Evolutionary conservation across 1,140 invertebrate species (phyloP), one percentile per base, ranked within the genome.

Genomic region (Drosophila sp.): DNA sequence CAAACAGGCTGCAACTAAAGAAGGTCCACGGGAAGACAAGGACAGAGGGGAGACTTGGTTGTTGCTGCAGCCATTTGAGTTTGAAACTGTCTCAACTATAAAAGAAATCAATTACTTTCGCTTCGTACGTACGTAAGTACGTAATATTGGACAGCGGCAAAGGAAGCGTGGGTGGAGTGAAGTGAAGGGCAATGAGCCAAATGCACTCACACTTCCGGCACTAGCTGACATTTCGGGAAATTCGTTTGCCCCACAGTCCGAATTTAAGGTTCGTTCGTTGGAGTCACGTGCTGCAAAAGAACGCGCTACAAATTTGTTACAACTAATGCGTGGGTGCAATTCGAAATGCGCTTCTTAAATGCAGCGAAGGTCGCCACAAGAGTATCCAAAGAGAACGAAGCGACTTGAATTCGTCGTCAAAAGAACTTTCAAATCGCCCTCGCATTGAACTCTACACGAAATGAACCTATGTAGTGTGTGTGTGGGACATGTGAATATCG

Each of bases 71-170:
- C 83, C 79, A 89, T 89, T 87, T 87, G 32, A 84, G 84, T 78
- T 87, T 56, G 80, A 89, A 89, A 89, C 84, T 84, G 84, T 89
- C 84, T 89, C 84, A 89, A 84, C 80, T 89, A 80, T 89, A 89
- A 89, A 89, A 87, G 84, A 89, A 89, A 89, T 89, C 84, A 89
- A 89, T 89, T 89, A 89, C 84, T 89, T 89, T 89, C 85, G 80
- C 84, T 84, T 71, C 55, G 66, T 40, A 72, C 60, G 17, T 44
- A 44, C 2, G n/a, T 47, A 50, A 6, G 44, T 50, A 50, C 44
- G 23, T 50, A 67, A 72, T 57, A 54, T 56, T 58, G 58, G 60
- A 50, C 44, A 35, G 58, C 57, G 4, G 30, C 2, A 38, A 41
- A 23, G 5, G 5, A 32, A 17, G 4, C 6, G 8, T 30, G 58